A percentile compares a stretch with the other conserved stretches of the same genome.
Conservation (phyloP, 2,113 vertebrate genomes). For the Lampris incognitus region DNA sequence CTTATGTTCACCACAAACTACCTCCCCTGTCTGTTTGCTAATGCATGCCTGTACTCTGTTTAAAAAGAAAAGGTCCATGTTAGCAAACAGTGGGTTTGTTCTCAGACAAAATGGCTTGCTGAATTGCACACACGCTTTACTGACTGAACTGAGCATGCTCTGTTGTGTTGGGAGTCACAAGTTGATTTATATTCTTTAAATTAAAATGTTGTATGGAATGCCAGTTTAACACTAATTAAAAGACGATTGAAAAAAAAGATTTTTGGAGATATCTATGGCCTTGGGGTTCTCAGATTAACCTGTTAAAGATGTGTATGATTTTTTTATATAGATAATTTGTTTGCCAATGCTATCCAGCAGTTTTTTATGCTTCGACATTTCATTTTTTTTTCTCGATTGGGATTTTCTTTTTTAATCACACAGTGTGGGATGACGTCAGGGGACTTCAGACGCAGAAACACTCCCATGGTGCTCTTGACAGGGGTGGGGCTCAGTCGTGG, state of each 20-base stretch:
- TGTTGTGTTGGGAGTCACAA: slow-evolving; percentile 43
- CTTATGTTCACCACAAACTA: background rate
- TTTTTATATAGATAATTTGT: no score
- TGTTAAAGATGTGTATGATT: no score
- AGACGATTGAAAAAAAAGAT: slow-evolving; percentile 49
- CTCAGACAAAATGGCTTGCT: slow-evolving; percentile 33
- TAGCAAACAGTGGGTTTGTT: slow-evolving; percentile 27
- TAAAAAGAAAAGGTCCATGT: background rate
- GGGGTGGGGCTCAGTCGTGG: no score
- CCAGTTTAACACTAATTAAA: slow-evolving; percentile 44
- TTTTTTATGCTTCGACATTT: no score
- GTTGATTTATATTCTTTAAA: slow-evolving; percentile 41
- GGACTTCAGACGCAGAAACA: no score
- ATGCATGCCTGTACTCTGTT: background rate
- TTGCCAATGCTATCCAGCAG: no score
- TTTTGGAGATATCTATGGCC: background rate
- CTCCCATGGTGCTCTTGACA: no score
- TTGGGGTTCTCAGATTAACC: background rate
- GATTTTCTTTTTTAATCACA: no score
- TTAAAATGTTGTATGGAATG: slow-evolving; percentile 50
- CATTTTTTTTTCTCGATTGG: no score
- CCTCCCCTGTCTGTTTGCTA: slow-evolving; percentile 5
- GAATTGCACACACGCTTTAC: slow-evolving; percentile 43
- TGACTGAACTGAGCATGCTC: slow-evolving; percentile 65
- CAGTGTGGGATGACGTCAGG: no score